Conservation (phyloP, 2,113 vertebrate species). For the Labeo catla region DNA sequence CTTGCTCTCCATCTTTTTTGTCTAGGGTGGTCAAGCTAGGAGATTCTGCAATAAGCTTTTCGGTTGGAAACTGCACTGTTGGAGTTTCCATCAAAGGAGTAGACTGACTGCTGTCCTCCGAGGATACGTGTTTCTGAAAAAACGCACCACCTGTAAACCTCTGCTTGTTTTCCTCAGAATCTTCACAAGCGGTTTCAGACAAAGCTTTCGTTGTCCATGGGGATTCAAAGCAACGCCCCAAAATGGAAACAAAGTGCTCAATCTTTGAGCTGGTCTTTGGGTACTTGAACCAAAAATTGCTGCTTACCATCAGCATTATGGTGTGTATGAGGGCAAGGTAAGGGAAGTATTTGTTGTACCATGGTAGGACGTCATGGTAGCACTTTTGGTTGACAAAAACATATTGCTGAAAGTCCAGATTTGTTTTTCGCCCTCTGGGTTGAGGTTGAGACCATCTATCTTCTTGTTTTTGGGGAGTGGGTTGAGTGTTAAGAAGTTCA, state of each 20-base stretch:
- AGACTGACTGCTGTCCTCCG: slow-evolving; percentile 81
- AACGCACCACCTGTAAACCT: slow-evolving; percentile 84
- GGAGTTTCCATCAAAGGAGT: slow-evolving; percentile 88
- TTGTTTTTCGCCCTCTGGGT: slow-evolving; percentile 85
- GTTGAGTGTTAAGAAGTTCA: slow-evolving; percentile 58
- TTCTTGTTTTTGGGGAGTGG: slow-evolving; percentile 45
- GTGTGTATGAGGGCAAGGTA: slow-evolving; percentile 97
- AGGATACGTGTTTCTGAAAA: slow-evolving; percentile 83
- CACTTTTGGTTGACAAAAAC: slow-evolving; percentile 98
- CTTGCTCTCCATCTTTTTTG: slow-evolving; percentile 82
- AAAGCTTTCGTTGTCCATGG: slow-evolving; percentile 98
- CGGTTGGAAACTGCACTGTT: slow-evolving; percentile 87
- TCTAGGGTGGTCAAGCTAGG: slow-evolving; percentile 95
- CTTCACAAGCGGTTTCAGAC: slow-evolving; percentile 95
- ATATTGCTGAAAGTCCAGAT: slow-evolving; percentile 97
- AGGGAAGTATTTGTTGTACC: slow-evolving; percentile 98
- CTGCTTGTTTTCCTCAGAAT: slow-evolving; percentile 96
- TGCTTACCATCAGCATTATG: slow-evolving; percentile 96
- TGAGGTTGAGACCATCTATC: slow-evolving; percentile 69
- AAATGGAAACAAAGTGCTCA: slow-evolving; percentile 96
- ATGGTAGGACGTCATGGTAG: slow-evolving; percentile 95
- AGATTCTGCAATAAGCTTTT: slow-evolving; percentile 87
- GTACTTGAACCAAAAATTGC: slow-evolving; percentile 99
- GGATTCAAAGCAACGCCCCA: slow-evolving; percentile 96
- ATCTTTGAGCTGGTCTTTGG: slow-evolving; percentile 99